phyloP scores from a whole-genome alignment of 1,140 invertebrate species.

The Agrypnia vestita region DNA sequence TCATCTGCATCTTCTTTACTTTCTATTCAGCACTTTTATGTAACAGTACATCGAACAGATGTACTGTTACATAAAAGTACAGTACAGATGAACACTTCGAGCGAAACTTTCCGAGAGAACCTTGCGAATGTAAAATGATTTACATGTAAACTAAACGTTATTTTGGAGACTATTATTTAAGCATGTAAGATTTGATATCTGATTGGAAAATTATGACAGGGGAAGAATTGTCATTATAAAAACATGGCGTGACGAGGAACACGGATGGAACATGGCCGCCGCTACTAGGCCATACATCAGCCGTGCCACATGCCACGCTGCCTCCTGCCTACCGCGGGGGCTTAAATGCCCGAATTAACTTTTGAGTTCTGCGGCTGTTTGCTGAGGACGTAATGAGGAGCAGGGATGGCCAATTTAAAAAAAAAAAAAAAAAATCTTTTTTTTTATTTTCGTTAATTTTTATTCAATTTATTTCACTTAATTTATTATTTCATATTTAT shows the following conservation, averaged over 20 bases:
- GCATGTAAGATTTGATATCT: constrained; percentile 49
- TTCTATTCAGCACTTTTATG: no score
- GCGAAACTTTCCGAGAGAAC: no score
- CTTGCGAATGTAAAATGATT: constrained; percentile 3
- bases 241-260: constrained; percentile 50
- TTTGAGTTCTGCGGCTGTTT: constrained; percentile 31
- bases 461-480: no score
- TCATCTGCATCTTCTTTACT: no score
- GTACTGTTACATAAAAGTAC: no score
- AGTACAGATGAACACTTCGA: no score
- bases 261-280: constrained; percentile 33
- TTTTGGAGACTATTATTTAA: constrained; percentile 1
- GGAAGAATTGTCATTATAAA: constrained; percentile 54
- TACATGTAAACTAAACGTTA: constrained; percentile 14
- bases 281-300: constrained; percentile 47
- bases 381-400: constrained; percentile 28
- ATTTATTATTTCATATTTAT: no score
- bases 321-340: not conserved
- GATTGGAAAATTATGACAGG: constrained; percentile 51
- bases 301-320: constrained; percentile 51
- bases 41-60: no score
- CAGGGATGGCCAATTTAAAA: constrained; percentile 3
- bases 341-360: constrained; percentile 38
- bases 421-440: constrained; percentile 3
- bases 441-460: not conserved